Evolutionary conservation across 2,888 invertebrate genomes (phyloP).

Genomic region (Cremastinae sp.): DNA sequence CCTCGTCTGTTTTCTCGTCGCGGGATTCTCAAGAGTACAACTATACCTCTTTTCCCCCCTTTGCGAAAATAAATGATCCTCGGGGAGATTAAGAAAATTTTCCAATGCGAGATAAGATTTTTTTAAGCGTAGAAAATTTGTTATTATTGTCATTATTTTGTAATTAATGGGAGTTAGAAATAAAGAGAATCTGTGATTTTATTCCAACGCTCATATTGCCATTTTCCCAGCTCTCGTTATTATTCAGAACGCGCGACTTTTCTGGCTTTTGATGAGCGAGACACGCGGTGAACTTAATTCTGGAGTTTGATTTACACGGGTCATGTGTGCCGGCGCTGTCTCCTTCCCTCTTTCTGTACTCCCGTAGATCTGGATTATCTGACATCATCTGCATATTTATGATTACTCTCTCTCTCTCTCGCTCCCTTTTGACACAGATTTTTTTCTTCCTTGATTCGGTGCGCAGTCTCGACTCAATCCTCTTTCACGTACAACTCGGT

Average conservation of each 20-base stretch:
- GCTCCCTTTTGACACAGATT: conserved; percentile 24
- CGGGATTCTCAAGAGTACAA: conserved; percentile 35
- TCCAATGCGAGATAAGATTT: no score
- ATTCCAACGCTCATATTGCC: conserved; percentile 21
- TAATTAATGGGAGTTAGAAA: conserved; percentile 1
- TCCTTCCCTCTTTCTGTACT: conserved; percentile 54
- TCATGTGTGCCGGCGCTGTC: conserved; percentile 39
- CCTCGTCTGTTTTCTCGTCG: conserved; percentile 40
- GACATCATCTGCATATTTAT: conserved; percentile 78
- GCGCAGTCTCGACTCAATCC: conserved; percentile 15
- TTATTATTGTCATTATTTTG: neutral
- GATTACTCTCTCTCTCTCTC: conserved; percentile 68
- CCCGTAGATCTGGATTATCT: conserved; percentile 78
- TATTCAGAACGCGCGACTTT: conserved; percentile 46
- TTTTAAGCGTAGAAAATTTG: no score
- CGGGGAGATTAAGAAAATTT: no score
- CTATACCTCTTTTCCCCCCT: neutral
- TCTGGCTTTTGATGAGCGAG: conserved; percentile 59
- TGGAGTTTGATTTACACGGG: conserved; percentile 72
- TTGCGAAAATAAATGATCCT: neutral
- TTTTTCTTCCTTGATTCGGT: conserved; percentile 19
- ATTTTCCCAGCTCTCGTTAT: conserved; percentile 38
- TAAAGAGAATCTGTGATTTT: conserved; percentile 20
- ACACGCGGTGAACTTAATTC: conserved; percentile 73
- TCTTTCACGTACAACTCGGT: conserved; percentile 20